phyloP scores from a whole-genome alignment of 2,113 vertebrate species.

The Pygoscelis antarcticus region DNA sequence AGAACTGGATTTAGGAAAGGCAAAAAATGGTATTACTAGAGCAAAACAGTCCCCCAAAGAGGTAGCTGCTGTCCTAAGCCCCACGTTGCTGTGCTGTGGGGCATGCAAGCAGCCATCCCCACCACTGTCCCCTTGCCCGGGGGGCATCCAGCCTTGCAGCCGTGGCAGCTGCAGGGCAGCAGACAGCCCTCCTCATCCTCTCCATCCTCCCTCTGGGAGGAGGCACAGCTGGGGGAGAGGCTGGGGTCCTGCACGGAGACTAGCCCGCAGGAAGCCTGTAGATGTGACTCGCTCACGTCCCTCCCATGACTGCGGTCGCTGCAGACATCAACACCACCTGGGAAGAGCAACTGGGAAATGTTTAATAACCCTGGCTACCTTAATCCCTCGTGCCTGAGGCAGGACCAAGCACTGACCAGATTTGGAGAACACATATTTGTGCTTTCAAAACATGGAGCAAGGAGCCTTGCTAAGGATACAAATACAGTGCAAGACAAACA shows the following conservation, averaged over 20 bases:
- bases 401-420: not conserved
- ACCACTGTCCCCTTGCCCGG: not conserved
- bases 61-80: not conserved
- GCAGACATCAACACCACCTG: not conserved
- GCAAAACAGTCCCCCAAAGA: not conserved
- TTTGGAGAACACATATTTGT: not conserved
- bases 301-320: not conserved
- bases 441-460: not conserved
- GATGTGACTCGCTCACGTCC: not conserved
- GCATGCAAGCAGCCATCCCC: rapidly evolving
- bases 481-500: not conserved
- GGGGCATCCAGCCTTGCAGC: rapidly evolving
- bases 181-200: not conserved
- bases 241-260: rapidly evolving
- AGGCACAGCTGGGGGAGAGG: not conserved
- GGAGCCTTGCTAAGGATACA: not conserved
- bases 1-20: not conserved
- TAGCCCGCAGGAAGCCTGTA: not conserved
- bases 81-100: rapidly evolving
- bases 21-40: not conserved
- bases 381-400: not conserved
- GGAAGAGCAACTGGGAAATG: not conserved
- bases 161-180: rapidly evolving
- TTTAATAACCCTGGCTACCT: not conserved
- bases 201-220: not conserved